These are phyloP conservation scores for Guaruba guarouba DNA, from an alignment of 2,113 vertebrate genomes.

Conservation along the genomic window DNA sequence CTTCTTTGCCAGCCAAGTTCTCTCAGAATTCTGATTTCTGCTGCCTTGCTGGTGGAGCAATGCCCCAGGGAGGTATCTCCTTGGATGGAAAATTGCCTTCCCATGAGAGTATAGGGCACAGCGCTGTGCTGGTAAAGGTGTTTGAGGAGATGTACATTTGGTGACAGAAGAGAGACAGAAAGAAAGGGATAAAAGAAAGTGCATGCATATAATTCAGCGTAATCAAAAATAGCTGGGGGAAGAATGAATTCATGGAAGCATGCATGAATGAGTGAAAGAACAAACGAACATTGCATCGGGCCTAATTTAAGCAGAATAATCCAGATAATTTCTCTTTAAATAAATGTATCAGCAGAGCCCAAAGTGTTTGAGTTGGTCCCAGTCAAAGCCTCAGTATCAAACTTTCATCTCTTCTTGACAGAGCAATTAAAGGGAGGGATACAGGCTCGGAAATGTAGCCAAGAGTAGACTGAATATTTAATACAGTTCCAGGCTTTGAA, in stretches of 20 bases:
- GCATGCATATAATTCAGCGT: background rate
- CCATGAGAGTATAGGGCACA: background rate
- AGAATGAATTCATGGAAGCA: background rate
- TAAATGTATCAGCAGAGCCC: conserved; percentile 12
- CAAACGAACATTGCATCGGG: background rate
- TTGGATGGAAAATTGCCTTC: background rate
- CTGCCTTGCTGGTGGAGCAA: background rate
- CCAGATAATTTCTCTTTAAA: background rate
- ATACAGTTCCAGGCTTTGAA: conserved; percentile 60
- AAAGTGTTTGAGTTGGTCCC: conserved; percentile 4
- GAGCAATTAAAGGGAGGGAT: conserved; percentile 65
- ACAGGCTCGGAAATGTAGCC: conserved; percentile 37
- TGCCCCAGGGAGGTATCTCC: background rate
- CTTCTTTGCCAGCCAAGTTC: background rate
- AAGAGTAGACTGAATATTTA: conserved; percentile 61
- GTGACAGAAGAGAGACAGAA: background rate
- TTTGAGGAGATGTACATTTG: background rate
- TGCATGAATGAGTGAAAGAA: background rate
- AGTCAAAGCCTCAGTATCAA: conserved; percentile 34
- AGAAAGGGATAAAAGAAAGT: background rate
- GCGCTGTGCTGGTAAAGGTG: background rate
- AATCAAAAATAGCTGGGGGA: background rate
- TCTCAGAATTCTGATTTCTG: background rate
- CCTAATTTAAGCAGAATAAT: conserved; percentile 18
- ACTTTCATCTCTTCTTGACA: conserved; percentile 52